Evolutionary conservation across 2,888 invertebrate species (phyloP).

Genomic region (Agriopis leucophaearia): DNA sequence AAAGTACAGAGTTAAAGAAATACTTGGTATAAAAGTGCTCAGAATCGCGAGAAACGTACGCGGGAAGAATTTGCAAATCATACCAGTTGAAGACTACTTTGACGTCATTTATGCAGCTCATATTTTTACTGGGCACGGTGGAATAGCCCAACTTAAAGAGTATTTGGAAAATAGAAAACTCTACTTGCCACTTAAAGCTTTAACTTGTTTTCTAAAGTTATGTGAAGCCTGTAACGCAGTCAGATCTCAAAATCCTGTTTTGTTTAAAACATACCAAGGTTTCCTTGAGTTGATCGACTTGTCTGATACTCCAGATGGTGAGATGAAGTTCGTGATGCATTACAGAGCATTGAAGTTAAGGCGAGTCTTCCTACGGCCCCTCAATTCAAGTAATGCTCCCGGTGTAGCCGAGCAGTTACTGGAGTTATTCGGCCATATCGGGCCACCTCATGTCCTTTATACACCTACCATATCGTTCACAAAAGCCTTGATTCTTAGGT

Average conservation of each 20-base stretch:
- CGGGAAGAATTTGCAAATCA: background rate
- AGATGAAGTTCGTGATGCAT: conserved; percentile 1
- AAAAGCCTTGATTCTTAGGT: background rate
- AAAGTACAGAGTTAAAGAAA: background rate
- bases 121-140: conserved; percentile 4
- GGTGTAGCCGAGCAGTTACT: background rate
- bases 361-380: background rate
- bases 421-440: background rate
- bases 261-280: background rate
- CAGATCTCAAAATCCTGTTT: background rate
- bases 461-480: background rate
- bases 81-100: conserved; percentile 8
- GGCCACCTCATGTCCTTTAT: background rate
- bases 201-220: background rate
- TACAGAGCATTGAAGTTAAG: background rate
- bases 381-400: background rate
- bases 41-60: background rate
- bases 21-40: background rate
- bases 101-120: conserved; percentile 13
- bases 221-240: background rate
- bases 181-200: background rate
- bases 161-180: background rate
- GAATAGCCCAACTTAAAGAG: background rate
- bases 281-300: conserved; percentile 6
- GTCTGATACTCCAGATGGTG: conserved; percentile 11